Conservation (phyloP, 2,888 invertebrate genomes). For the Rutpela maculata region DNA sequence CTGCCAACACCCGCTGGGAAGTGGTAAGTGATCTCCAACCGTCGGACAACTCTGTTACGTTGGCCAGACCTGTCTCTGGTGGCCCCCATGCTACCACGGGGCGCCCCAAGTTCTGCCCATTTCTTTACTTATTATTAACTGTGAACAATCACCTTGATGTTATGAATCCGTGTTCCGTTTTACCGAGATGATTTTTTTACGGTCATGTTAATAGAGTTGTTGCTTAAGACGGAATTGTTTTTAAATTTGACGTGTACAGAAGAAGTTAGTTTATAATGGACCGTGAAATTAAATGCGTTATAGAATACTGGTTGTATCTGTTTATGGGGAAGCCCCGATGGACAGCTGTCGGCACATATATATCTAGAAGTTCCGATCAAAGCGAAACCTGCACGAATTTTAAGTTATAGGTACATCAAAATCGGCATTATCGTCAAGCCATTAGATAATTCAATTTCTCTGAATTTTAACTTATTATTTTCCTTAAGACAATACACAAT, state of each 20-base stretch:
- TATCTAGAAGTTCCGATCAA: not conserved
- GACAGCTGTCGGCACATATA: not conserved
- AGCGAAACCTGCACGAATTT: no score
- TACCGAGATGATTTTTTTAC: conserved; percentile 7
- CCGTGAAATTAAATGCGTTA: conserved; percentile 13
- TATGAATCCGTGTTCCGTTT: conserved; percentile 23
- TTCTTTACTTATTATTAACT: conserved; percentile 56
- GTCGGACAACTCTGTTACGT: conserved; percentile 65
- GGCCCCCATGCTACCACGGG: conserved; percentile 53
- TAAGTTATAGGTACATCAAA: no score
- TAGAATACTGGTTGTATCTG: not conserved
- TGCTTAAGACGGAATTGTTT: not conserved
- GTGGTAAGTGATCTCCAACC: conserved; percentile 64
- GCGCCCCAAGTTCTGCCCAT: conserved; percentile 47
- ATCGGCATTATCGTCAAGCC: no score
- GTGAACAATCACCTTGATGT: conserved; percentile 52
- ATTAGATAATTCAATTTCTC: no score
- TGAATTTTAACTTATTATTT: no score
- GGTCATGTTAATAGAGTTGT: conserved; percentile 3
- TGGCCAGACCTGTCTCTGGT: conserved; percentile 51
- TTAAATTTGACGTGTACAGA: conserved; percentile 11
- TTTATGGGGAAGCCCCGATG: not conserved
- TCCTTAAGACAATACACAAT: no score
- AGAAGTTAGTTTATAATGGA: conserved; percentile 6
- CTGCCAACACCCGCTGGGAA: conserved; percentile 57